Evolutionary conservation across 2,888 invertebrate species (phyloP).

Genomic region (Chrysodeixis includens): DNA sequence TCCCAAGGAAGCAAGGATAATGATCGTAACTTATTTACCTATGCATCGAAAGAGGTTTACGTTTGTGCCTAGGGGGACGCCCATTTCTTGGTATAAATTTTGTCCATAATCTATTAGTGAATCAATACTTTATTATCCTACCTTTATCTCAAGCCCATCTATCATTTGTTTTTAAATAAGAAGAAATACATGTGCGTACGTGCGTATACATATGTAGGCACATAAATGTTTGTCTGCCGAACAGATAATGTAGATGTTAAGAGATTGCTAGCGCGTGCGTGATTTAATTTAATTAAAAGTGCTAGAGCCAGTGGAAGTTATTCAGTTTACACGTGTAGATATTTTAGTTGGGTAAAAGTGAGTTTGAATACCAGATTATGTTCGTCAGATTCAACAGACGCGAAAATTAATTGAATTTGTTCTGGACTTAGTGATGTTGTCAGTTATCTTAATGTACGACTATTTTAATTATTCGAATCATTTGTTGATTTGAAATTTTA

Average conservation of each 20-base stretch:
- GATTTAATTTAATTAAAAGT: constrained; percentile 36
- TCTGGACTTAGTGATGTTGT: background rate
- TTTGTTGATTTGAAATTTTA: too few relatives aligned
- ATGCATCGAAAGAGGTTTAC: too few relatives aligned
- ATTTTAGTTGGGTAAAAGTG: constrained; percentile 10
- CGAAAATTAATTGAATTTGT: background rate
- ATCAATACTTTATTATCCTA: too few relatives aligned
- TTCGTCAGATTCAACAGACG: background rate
- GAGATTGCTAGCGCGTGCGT: background rate
- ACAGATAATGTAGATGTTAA: constrained; percentile 1
- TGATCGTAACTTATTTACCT: too few relatives aligned
- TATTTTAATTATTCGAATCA: too few relatives aligned
- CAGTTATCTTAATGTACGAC: too few relatives aligned
- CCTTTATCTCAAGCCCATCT: background rate
- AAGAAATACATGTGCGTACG: background rate
- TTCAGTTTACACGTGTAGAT: background rate
- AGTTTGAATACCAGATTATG: constrained; percentile 13
- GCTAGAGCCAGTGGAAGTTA: background rate
- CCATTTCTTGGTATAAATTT: too few relatives aligned
- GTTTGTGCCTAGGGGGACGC: too few relatives aligned
- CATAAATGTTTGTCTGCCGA: background rate
- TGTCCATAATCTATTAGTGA: too few relatives aligned
- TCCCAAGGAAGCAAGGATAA: too few relatives aligned
- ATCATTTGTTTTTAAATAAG: background rate
- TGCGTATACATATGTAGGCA: background rate